These are phyloP conservation scores for Malurus melanocephalus DNA, from an alignment of 2,113 vertebrate species.

Conservation along the genomic window DNA sequence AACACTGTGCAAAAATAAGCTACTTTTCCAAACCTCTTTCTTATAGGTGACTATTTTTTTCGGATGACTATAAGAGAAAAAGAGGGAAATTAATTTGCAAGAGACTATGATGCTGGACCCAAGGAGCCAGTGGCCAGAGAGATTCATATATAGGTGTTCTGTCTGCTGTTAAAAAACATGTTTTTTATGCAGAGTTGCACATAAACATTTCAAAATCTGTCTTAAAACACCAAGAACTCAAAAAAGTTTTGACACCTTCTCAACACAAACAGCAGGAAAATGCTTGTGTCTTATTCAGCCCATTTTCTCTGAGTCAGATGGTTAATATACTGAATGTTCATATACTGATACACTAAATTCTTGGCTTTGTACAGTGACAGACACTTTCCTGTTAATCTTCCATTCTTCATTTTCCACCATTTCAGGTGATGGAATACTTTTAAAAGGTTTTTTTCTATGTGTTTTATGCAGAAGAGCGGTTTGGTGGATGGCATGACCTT, in stretches of 20 bases:
- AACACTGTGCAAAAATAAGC: not conserved
- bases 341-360: not conserved
- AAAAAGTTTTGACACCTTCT: not conserved
- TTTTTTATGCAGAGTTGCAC: not conserved
- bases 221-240: not conserved
- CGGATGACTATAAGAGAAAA: not conserved
- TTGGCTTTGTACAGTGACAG: fast-evolving
- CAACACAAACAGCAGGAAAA: not conserved
- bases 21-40: not conserved
- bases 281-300: not conserved
- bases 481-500: not conserved
- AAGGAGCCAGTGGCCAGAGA: not conserved
- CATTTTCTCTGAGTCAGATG: not conserved
- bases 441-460: not conserved
- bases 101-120: not conserved
- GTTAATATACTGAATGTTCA: not conserved
- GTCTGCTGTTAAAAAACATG: not conserved
- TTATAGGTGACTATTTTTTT: not conserved
- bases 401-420: not conserved
- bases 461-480: not conserved
- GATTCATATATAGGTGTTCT: not conserved
- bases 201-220: not conserved
- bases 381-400: not conserved
- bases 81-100: not conserved
- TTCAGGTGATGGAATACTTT: not conserved